Conservation (phyloP, 1,140 invertebrate genomes). For the Protaetia brevitarsis region DNA sequence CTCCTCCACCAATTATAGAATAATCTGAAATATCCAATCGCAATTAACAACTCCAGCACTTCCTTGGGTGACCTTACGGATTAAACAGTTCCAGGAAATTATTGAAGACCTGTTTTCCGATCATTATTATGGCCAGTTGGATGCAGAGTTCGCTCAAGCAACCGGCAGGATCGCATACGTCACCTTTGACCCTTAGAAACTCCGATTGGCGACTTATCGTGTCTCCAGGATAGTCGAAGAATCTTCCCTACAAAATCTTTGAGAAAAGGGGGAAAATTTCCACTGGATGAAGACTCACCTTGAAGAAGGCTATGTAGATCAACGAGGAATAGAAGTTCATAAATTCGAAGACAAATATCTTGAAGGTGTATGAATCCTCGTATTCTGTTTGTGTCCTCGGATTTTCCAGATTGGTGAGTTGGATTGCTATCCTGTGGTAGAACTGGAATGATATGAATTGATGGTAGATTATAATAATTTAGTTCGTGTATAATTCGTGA, state of each 20-base stretch:
- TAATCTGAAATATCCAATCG: slow-evolving; percentile 51
- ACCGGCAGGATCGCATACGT: slow-evolving; percentile 90
- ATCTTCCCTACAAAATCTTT: slow-evolving; percentile 64
- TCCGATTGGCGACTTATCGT: slow-evolving; percentile 65
- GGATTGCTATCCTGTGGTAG: slow-evolving; percentile 75
- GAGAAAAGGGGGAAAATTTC: not conserved
- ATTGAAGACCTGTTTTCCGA: slow-evolving; percentile 92
- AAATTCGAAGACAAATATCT: slow-evolving; percentile 97
- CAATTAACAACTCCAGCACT: not conserved
- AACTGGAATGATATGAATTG: slow-evolving; percentile 55
- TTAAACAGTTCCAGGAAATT: slow-evolving; percentile 88
- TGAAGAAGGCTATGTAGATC: slow-evolving; percentile 97
- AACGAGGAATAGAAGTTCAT: slow-evolving; percentile 95
- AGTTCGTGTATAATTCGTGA: not conserved
- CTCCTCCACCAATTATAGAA: slow-evolving; percentile 81
- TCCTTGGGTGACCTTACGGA: slow-evolving; percentile 61
- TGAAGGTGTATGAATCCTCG: slow-evolving; percentile 94
- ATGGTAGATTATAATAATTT: not conserved
- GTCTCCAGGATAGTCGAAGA: slow-evolving; percentile 85
- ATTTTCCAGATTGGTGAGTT: slow-evolving; percentile 82
- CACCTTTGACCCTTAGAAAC: slow-evolving; percentile 72
- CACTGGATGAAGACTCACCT: slow-evolving; percentile 60
- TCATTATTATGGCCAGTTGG: slow-evolving; percentile 94
- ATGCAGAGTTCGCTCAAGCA: slow-evolving; percentile 93
- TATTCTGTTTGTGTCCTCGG: slow-evolving; percentile 92